Evolutionary conservation across 2,113 vertebrate species (phyloP), one percentile per base, ranked within the genome.

Genomic region (Sisor rabdophorus): DNA sequence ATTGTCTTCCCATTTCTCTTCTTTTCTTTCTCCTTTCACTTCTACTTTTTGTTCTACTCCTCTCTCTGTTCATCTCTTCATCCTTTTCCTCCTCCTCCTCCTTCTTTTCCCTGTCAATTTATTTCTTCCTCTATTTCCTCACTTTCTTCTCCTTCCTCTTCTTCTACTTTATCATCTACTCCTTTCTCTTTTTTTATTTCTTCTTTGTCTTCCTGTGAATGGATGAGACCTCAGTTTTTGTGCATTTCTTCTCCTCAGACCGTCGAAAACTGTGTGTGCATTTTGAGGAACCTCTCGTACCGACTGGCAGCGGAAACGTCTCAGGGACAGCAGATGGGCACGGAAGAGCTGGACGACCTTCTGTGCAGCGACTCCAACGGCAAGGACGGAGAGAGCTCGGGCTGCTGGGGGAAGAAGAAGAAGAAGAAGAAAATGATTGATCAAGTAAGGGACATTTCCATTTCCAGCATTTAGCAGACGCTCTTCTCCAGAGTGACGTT

Each of bases 371-470:
- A 98, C 65, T 89, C 93, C 88, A 95, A 93, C 5, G 94, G 95
- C 68, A 95, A 95, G 61, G 97, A 99, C 0, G 53, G 92, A 0
- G 98, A 99, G 90, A 98, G 95, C 88, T 98, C 97, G 0, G 96
- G 98, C 64, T 99, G 98, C 88, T 99, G 97, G 98, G 98, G 97
- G 44, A 98, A 98, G 91, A 98, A 98, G 88, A 98, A 98, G 92
- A 99, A 98, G 95, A 99, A 98, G 90, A 99, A 99, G 97, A 98
- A 97, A 93, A 93, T 93, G n/a, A 92, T 93, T 71, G 96, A 98
- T 82, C 97, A 99, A 96, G 98, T 99, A 88, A 85, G 83, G 83
- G 22, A n/a, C n/a, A n/a, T n/a, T n/a, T n/a, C n/a, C n/a, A n/a
- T n/a, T n/a, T n/a, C n/a, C n/a, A n/a, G n/a, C n/a, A n/a, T n/a